phyloP scores from a whole-genome alignment of 2,113 vertebrate species.

The Sinocyclocheilus grahami region DNA sequence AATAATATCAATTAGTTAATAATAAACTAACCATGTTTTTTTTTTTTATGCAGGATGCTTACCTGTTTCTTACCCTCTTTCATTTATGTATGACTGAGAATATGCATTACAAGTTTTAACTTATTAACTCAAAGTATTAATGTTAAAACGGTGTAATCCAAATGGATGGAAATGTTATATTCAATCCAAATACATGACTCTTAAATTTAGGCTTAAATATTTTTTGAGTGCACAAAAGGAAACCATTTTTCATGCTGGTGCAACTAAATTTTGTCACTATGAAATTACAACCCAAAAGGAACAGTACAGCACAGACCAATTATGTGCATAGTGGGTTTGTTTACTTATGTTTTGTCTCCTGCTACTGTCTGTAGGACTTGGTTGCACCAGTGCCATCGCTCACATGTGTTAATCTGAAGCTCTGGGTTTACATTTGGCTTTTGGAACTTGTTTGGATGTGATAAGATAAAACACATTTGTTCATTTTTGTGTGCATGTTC shows the following conservation, averaged over 20 bases:
- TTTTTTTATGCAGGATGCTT: too few relatives aligned
- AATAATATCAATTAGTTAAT: too few relatives aligned
- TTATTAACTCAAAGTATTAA: too few relatives aligned
- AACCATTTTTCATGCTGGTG: neutral
- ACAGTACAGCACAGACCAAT: neutral
- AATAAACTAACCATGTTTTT: too few relatives aligned
- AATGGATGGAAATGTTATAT: too few relatives aligned
- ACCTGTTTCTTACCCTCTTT: too few relatives aligned
- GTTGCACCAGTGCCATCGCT: neutral
- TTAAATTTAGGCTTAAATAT: neutral
- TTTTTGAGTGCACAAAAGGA: neutral
- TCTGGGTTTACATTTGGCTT: slow-evolving; percentile 8
- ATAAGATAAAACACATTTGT: neutral
- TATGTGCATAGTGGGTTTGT: neutral
- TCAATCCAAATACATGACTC: too few relatives aligned
- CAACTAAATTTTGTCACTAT: neutral
- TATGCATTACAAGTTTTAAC: too few relatives aligned
- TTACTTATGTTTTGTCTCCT: neutral
- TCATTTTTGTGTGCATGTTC: neutral
- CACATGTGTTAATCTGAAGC: neutral
- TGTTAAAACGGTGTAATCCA: too few relatives aligned
- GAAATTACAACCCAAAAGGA: too few relatives aligned
- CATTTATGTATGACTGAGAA: too few relatives aligned
- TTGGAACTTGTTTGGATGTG: neutral
- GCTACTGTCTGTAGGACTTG: neutral